These are phyloP conservation scores for Miniopterus natalensis DNA, from an alignment of 2,113 vertebrate genomes.

Conservation along the genomic window DNA sequence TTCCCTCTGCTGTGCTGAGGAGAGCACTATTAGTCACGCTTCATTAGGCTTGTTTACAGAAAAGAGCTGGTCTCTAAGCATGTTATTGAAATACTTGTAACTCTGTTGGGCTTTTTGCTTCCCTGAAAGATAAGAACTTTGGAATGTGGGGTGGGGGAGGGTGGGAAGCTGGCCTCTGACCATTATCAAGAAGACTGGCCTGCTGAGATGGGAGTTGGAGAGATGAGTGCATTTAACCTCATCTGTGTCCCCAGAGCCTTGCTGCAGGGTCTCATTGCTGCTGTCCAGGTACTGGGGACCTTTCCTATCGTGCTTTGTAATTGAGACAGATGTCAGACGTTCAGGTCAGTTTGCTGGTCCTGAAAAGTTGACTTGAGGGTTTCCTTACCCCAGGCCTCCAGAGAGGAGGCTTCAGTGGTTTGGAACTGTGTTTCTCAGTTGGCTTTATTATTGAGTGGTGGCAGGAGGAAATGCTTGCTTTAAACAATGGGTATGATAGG, in stretches of 20 bases:
- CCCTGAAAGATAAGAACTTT: constrained; percentile 81
- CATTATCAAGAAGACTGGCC: constrained; percentile 47
- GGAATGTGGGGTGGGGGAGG: constrained; percentile 70
- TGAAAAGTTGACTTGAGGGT: constrained; percentile 12
- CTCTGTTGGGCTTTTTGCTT: constrained; percentile 77
- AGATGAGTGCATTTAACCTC: constrained; percentile 1
- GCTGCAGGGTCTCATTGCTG: background rate
- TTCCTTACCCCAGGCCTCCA: background rate
- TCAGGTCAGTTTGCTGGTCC: background rate
- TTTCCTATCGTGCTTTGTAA: constrained; percentile 22
- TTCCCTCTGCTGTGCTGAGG: constrained; percentile 78
- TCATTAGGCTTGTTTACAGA: constrained; percentile 88
- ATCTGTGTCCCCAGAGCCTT: background rate
- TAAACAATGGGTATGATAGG: background rate
- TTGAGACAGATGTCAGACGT: background rate
- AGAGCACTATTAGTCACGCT: constrained; percentile 85
- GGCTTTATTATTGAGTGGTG: background rate
- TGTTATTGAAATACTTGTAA: constrained; percentile 85
- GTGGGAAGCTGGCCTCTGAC: background rate
- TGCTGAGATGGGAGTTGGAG: constrained; percentile 9
- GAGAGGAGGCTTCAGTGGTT: background rate
- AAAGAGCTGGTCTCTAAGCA: constrained; percentile 83
- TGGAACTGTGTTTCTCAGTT: background rate
- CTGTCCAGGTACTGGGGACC: background rate
- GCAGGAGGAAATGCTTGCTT: background rate